Evolutionary conservation across 2,113 vertebrate species (phyloP).

Genomic region (Reinhardtius hippoglossoides): DNA sequence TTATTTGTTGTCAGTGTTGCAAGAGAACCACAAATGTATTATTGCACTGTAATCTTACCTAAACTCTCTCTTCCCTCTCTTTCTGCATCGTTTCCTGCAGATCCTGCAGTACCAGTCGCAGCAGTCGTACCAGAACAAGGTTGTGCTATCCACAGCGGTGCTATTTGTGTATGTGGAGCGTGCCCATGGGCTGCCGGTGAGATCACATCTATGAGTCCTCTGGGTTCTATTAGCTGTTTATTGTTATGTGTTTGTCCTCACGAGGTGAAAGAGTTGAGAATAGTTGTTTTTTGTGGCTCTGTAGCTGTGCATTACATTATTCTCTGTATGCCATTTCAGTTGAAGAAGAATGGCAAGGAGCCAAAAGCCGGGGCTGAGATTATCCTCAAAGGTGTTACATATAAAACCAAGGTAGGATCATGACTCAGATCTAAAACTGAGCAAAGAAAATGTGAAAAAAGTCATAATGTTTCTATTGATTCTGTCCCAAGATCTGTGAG

Average conservation of each 20-base stretch:
- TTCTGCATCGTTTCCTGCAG: conserved; percentile 61
- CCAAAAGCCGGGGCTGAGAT: conserved; percentile 85
- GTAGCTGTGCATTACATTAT: neutral
- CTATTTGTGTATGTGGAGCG: conserved; percentile 89
- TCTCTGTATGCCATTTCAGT: conserved; percentile 71
- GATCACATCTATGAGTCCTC: conserved; percentile 45
- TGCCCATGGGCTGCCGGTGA: conserved; percentile 87
- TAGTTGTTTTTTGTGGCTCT: neutral
- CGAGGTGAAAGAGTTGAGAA: too few species aligned
- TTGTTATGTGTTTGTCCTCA: conserved; percentile 2
- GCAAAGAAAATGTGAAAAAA: neutral
- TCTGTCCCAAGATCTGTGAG: conserved; percentile 76
- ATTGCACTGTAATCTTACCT: neutral
- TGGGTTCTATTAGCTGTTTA: conserved; percentile 20
- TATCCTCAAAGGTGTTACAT: conserved; percentile 76
- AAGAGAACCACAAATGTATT: neutral
- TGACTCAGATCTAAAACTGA: neutral
- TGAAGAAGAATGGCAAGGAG: conserved; percentile 89
- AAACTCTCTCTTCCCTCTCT: neutral
- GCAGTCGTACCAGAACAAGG: conserved; percentile 86
- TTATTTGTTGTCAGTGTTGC: neutral
- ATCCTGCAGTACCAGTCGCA: conserved; percentile 85
- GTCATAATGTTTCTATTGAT: neutral
- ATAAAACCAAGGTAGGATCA: conserved; percentile 87
- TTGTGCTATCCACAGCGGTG: conserved; percentile 84